Evolutionary conservation across 2,113 vertebrate species (phyloP).

Genomic region (Aptenodytes forsteri): DNA sequence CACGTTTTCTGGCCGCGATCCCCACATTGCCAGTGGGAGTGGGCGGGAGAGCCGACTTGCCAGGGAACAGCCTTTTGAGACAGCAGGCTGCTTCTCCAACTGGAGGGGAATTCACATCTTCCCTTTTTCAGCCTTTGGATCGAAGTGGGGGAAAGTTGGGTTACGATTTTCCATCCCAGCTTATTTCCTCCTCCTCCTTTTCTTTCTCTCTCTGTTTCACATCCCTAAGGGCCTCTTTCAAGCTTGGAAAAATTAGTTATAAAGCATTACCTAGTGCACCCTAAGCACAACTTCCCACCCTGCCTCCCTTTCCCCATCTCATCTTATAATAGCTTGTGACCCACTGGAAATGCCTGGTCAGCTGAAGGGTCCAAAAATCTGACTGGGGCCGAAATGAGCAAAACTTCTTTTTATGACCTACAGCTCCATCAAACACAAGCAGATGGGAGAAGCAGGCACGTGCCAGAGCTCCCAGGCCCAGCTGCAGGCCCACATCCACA

Average conservation of each 20-base stretch:
- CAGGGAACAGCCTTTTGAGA: neutral
- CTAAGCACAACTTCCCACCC: neutral
- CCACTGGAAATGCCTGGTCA: neutral
- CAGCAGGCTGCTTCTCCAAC: neutral
- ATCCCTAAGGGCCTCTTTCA: neutral
- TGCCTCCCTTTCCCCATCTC: neutral
- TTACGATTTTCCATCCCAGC: neutral
- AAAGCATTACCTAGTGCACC: neutral
- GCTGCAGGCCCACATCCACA: neutral
- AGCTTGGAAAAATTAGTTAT: neutral
- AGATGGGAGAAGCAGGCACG: neutral
- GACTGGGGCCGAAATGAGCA: neutral
- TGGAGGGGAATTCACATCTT: neutral
- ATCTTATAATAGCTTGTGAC: neutral
- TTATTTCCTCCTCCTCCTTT: neutral
- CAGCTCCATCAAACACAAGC: neutral
- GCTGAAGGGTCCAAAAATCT: neutral
- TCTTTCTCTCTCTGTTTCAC: neutral
- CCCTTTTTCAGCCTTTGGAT: neutral
- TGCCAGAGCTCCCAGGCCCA: neutral
- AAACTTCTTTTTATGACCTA: neutral
- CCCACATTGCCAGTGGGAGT: neutral
- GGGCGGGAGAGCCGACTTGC: neutral
- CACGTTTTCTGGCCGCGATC: accelerated
- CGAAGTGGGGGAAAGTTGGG: accelerated